Conservation (phyloP, 1,140 invertebrate genomes). For the Drepana arcuata region DNA sequence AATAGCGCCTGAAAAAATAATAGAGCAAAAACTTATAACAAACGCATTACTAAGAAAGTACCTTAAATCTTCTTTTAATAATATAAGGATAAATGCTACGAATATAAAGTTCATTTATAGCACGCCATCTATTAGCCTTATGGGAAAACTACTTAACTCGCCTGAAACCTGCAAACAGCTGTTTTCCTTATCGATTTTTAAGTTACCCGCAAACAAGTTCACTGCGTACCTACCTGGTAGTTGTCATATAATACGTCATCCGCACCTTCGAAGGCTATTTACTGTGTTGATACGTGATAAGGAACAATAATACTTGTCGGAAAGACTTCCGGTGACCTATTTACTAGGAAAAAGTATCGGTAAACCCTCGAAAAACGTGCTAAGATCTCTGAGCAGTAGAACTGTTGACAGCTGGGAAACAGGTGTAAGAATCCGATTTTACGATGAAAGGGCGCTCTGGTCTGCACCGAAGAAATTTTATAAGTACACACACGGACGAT, state of each 20-base stretch:
- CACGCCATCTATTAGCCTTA: slow-evolving; percentile 22
- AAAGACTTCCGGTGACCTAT: no score
- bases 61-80: no score
- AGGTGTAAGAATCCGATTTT: background rate
- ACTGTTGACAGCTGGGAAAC: background rate
- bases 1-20: no score
- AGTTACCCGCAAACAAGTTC: slow-evolving; percentile 35
- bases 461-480: slow-evolving; percentile 44
- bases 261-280: slow-evolving; percentile 5
- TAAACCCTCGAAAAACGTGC: no score
- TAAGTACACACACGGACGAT: slow-evolving; percentile 43
- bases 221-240: slow-evolving; percentile 39
- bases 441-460: slow-evolving; percentile 14
- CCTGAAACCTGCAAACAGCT: slow-evolving; percentile 34
- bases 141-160: background rate
- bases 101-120: no score
- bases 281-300: slow-evolving; percentile 2
- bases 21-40: no score
- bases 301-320: slow-evolving; percentile 3
- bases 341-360: no score
- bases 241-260: slow-evolving; percentile 21
- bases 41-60: no score
- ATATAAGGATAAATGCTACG: no score
- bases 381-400: no score
- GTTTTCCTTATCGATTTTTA: slow-evolving; percentile 50